These are phyloP conservation scores for Mylabris sibirica DNA, from an alignment of 2,888 invertebrate species.

Conservation along the genomic window DNA sequence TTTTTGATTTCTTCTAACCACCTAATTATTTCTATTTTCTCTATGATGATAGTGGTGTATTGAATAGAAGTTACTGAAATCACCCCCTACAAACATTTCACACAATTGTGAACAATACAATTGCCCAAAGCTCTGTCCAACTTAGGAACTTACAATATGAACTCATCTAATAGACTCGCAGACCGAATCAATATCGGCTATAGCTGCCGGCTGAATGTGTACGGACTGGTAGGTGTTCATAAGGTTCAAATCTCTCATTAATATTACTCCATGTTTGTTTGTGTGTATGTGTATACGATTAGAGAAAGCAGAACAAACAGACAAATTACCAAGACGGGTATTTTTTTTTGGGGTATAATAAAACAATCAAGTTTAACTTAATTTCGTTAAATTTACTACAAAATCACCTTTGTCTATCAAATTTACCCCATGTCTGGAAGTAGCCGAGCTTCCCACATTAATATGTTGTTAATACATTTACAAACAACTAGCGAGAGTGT, in stretches of 20 bases:
- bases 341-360: not conserved
- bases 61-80: not conserved
- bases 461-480: constrained; percentile 1
- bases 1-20: too few relatives aligned
- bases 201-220: constrained; percentile 15
- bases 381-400: not conserved
- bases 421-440: not conserved
- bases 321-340: not conserved
- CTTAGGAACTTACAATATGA: constrained; percentile 32
- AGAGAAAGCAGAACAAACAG: not conserved
- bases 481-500: constrained; percentile 13
- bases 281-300: not conserved
- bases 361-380: not conserved
- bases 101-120: constrained; percentile 24
- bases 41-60: not conserved
- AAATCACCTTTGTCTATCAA: constrained; percentile 22
- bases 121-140: constrained; percentile 28
- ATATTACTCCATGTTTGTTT: not conserved
- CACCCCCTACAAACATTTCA: not conserved
- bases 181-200: constrained; percentile 32
- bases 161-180: constrained; percentile 34
- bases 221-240: constrained; percentile 18
- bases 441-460: not conserved
- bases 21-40: not conserved
- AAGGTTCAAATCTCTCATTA: constrained; percentile 20